phyloP scores from a whole-genome alignment of 1,140 invertebrate genomes.

The Bombus turneri region DNA sequence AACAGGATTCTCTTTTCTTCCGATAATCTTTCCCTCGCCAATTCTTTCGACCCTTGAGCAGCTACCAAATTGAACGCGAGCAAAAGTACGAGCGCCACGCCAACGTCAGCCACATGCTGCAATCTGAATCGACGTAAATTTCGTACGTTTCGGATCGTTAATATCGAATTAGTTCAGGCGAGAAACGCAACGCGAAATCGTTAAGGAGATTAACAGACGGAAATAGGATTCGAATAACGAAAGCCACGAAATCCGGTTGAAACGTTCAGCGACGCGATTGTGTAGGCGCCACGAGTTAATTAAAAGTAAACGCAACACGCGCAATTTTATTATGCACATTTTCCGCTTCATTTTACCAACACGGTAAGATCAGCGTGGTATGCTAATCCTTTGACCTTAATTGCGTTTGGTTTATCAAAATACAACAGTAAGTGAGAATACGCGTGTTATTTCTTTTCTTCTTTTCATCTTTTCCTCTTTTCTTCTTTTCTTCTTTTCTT shows the following conservation, averaged over 20 bases:
- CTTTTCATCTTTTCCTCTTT: neutral
- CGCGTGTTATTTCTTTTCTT: neutral
- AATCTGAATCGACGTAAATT: slow-evolving; percentile 77
- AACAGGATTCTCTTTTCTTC: slow-evolving; percentile 86
- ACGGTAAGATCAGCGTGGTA: neutral
- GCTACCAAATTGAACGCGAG: slow-evolving; percentile 85
- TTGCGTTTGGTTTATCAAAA: slow-evolving; percentile 22
- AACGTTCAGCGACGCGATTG: slow-evolving; percentile 8
- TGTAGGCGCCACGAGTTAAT: slow-evolving; percentile 45
- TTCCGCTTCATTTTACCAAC: neutral
- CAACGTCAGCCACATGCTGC: slow-evolving; percentile 87
- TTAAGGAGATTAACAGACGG: slow-evolving; percentile 23
- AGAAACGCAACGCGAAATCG: slow-evolving; percentile 12
- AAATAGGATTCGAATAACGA: slow-evolving; percentile 16
- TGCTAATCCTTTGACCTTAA: slow-evolving; percentile 12
- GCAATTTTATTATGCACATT: slow-evolving; percentile 11
- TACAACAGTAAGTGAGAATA: neutral
- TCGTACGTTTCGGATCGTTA: neutral
- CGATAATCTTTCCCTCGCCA: slow-evolving; percentile 83
- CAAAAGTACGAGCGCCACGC: slow-evolving; percentile 85
- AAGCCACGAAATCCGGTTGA: neutral
- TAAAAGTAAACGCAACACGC: slow-evolving; percentile 62
- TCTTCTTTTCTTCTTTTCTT: neutral
- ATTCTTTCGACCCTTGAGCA: slow-evolving; percentile 84
- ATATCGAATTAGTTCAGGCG: slow-evolving; percentile 1